phyloP scores from a whole-genome alignment of 2,888 invertebrate genomes.

The Ditula angustiorana region DNA sequence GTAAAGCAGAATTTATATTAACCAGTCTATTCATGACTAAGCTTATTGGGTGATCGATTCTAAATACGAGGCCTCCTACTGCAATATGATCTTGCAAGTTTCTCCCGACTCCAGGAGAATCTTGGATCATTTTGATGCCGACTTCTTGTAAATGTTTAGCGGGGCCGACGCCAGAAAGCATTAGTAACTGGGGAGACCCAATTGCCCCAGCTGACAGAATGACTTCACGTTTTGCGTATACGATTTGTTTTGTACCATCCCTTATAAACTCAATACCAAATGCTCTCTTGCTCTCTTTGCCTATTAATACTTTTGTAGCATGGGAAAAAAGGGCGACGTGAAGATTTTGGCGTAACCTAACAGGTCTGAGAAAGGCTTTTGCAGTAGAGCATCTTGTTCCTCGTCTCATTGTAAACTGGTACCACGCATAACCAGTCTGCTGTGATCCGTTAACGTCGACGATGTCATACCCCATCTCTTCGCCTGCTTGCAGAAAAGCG shows the following conservation, averaged over 20 bases:
- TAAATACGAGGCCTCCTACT: constrained; percentile 92
- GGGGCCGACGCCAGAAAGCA: constrained; percentile 96
- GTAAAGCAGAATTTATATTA: constrained; percentile 92
- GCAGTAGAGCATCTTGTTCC: constrained; percentile 93
- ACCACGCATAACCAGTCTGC: constrained; percentile 95
- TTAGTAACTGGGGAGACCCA: constrained; percentile 95
- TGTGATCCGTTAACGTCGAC: constrained; percentile 93
- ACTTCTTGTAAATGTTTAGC: constrained; percentile 89
- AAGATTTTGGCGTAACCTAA: constrained; percentile 91
- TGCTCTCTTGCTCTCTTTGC: constrained; percentile 89
- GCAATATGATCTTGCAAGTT: constrained; percentile 97
- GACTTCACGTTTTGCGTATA: constrained; percentile 91
- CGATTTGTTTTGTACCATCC: constrained; percentile 86
- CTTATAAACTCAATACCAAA: constrained; percentile 93
- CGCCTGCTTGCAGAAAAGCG: constrained; percentile 95
- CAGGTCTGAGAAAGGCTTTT: constrained; percentile 93
- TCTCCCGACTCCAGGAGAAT: constrained; percentile 93
- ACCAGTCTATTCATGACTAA: constrained; percentile 92
- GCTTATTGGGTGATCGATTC: constrained; percentile 92
- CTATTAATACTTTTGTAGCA: constrained; percentile 91
- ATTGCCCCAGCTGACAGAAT: constrained; percentile 96
- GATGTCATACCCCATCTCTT: constrained; percentile 96
- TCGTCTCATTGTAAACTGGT: constrained; percentile 95
- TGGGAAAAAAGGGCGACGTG: constrained; percentile 93
- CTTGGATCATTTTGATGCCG: constrained; percentile 89